Evolutionary conservation across 2,113 vertebrate species (phyloP).

Genomic region (Fukomys damarensis): DNA sequence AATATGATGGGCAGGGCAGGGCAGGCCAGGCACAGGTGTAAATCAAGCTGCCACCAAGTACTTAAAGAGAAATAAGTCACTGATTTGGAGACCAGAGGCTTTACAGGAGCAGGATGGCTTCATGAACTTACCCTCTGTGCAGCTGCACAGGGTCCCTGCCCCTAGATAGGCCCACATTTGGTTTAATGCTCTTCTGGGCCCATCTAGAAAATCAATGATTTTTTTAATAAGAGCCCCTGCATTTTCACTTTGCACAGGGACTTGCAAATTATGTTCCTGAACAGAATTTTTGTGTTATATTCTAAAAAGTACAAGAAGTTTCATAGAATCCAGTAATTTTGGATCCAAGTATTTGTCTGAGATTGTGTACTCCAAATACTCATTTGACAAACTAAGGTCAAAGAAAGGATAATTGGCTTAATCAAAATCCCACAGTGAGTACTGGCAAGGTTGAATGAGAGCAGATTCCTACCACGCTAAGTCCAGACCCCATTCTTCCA

Average conservation of each 20-base stretch:
- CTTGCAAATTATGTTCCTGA: constrained; percentile 3
- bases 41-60: constrained; percentile 21
- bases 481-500: constrained; percentile 4
- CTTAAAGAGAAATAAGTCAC: neutral
- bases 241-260: constrained; percentile 15
- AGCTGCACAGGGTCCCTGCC: neutral
- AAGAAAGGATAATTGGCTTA: constrained; percentile 51
- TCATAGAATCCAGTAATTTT: constrained; percentile 47
- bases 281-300: neutral
- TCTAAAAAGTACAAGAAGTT: constrained; percentile 44
- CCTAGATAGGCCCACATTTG: neutral
- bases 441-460: neutral
- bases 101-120: neutral
- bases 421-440: constrained; percentile 13
- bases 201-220: neutral
- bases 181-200: neutral
- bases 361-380: constrained; percentile 51
- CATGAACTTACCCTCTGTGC: neutral
- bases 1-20: neutral
- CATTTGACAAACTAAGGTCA: constrained; percentile 55
- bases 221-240: neutral
- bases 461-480: neutral
- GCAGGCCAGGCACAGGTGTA: neutral
- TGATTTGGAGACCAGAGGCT: neutral
- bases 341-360: constrained; percentile 58